phyloP scores from a whole-genome alignment of 2,113 vertebrate genomes.

The Rhipidura dahli region DNA sequence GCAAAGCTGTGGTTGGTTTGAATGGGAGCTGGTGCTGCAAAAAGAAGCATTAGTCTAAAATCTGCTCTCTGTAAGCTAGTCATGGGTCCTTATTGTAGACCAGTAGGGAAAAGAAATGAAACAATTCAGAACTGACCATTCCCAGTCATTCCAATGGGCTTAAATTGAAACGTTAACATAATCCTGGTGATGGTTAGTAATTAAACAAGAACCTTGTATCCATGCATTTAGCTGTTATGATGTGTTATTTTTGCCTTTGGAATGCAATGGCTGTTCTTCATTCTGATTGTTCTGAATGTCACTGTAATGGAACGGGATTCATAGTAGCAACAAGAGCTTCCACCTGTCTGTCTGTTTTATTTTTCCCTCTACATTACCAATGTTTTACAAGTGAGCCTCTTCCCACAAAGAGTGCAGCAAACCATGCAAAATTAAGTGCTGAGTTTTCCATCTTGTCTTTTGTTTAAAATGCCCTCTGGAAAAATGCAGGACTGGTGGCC shows the following conservation, averaged over 20 bases:
- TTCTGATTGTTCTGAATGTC: neutral
- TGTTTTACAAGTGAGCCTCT: neutral
- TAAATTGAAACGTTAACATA: neutral
- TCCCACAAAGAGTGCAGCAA: neutral
- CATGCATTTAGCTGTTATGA: neutral
- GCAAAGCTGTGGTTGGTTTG: neutral
- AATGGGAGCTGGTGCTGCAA: neutral
- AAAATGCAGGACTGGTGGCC: neutral
- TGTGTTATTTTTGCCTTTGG: neutral
- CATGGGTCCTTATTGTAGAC: neutral
- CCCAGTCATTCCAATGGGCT: neutral
- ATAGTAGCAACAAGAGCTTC: neutral
- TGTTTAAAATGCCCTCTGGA: neutral
- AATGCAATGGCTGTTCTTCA: neutral
- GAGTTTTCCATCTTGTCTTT: neutral
- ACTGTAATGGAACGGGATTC: neutral
- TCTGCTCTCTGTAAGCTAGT: neutral
- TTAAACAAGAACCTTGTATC: neutral
- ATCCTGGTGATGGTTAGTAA: neutral
- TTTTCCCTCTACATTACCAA: neutral
- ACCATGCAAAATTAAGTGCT: neutral
- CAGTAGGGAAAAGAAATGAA: neutral
- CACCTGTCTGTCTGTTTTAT: neutral
- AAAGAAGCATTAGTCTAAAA: neutral
- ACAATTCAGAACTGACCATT: neutral